Base-by-base conservation (phyloP, 2,797 vertebrate species). In the Leuciscus waleckii region DNA sequence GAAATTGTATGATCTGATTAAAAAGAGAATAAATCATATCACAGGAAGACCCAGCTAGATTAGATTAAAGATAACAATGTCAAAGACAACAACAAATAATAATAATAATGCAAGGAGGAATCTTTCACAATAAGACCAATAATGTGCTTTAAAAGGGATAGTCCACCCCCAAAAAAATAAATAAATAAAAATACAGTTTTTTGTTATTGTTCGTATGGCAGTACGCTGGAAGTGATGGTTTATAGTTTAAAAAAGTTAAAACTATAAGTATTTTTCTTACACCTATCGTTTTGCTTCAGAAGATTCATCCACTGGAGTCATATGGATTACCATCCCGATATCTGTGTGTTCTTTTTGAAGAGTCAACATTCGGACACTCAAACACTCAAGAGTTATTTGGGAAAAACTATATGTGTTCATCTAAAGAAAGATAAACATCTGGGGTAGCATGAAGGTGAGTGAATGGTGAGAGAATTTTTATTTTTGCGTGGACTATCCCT, bases 1-100 rank as follows among this genome's bases (percentile, higher is more conserved):
- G 46, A 49, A 49, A 49, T 49, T 2, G 16, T 16, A 49, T 16
- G 85, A 91, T 93, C 92, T 92, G 92, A 92, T 92, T 81, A 89
- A 83, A 85, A 84, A 85, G 78, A 87, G 67, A 78, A 68, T 77
- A 79, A 77, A 84, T 85, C 29, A 37, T 14, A 23, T 37, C 11
- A 56, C 49, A 37, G 21, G 49, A 56, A 23, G 21, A 75, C 29
- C 29, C 7, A 23, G 21, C 29, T 32, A 29, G 61, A 65, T 65
- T 29, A 23, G 21, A 10, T 56, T 16, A n/a, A 29, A 29, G 2
- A 7, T 29, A 16, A 63, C 5, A 63, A 7, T 63, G 11, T 63
- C 43, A 46, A 46, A 46, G 13, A 14, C 3, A 46, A 46, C 13
- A 46, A 46, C 43, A 46, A 46, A 29, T 29, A 63, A 2, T 2